Conservation (phyloP, 2,113 vertebrate genomes). For the Poecile atricapillus region DNA sequence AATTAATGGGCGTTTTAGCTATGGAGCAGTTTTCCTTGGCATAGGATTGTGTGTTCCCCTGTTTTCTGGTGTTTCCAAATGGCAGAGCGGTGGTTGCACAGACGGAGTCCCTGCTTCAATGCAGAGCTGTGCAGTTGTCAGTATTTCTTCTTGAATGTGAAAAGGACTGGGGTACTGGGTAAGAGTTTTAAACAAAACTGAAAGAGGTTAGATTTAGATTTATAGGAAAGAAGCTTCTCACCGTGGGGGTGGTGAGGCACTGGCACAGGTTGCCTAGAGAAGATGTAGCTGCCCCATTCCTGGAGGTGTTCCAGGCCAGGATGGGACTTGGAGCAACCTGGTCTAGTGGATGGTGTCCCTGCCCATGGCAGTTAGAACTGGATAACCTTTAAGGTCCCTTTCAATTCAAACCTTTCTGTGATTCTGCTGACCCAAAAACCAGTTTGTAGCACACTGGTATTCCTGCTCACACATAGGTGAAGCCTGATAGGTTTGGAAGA, state of each 20-base stretch:
- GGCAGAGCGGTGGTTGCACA: neutral
- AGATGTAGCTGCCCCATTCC: neutral
- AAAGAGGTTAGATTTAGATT: neutral
- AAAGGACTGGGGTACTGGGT: neutral
- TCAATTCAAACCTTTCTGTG: neutral
- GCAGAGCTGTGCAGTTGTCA: neutral
- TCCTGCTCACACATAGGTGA: neutral
- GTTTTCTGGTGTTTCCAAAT: neutral
- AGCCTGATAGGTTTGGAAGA: neutral
- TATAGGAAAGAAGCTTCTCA: neutral
- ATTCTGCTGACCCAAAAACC: rapidly evolving
- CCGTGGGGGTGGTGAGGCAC: rapidly evolving
- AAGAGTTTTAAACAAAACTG: neutral
- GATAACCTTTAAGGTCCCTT: neutral
- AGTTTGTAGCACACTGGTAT: neutral
- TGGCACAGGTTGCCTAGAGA: neutral
- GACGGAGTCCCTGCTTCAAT: rapidly evolving
- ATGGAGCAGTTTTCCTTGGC: neutral
- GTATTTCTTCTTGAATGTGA: neutral
- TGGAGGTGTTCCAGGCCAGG: neutral
- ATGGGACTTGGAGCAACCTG: neutral
- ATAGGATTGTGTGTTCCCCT: neutral
- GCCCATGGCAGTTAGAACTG: neutral
- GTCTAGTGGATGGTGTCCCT: neutral
- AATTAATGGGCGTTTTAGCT: neutral